Base-by-base conservation (phyloP, 2,797 vertebrate genomes). In the Molothrus ater region DNA sequence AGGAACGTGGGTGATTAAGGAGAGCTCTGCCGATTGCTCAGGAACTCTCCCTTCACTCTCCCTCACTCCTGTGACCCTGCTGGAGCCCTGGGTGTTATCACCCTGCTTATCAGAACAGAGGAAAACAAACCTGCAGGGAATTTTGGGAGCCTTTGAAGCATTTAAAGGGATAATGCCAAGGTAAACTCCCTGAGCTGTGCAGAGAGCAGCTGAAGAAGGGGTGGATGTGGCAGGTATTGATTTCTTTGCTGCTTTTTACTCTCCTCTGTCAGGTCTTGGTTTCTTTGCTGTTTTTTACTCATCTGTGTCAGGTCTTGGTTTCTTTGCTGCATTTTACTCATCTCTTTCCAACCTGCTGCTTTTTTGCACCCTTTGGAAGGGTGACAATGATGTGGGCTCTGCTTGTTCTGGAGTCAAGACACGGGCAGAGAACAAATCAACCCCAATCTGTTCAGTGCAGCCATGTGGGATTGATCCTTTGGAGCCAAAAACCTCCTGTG, bases 381-480 rank as follows among this genome's bases (percentile, higher is more conserved):
- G 42, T 18, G 59, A 34, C 47, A 47, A 13, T 1, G 56, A 32
- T 32, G 64, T 8, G 31, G 38, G 34, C 54, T 84, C n/a, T 43
- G 80, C 74, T 32, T 8, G 42, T 21, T 0, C 57, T 53, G 50
- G 3, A 16, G 19, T 13, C n/a, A 28, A 22, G 79, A 3, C 22
- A 3, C 0, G 8, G 16, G 28, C 12, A 51, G 69, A 64, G 50
- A 17, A 11, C 26, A 7, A 17, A 38, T 50, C 66, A 25, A 16
- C 36, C 47, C 36, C 14, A 6, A 0, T 9, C 6, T 29, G 2
- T 5, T 53, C 17, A 60, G 36, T 1, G 7, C 26, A 6, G 20
- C 1, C 0, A 0, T 3, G 38, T 38, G 59, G 74, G 60, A 16
- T 36, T 7, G 28, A 40, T 51, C 38, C 5, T 28, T 34, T 7